Evolutionary conservation across 2,888 invertebrate genomes (phyloP), one percentile per base, ranked within the genome.

Genomic region (Rotaria socialis): DNA sequence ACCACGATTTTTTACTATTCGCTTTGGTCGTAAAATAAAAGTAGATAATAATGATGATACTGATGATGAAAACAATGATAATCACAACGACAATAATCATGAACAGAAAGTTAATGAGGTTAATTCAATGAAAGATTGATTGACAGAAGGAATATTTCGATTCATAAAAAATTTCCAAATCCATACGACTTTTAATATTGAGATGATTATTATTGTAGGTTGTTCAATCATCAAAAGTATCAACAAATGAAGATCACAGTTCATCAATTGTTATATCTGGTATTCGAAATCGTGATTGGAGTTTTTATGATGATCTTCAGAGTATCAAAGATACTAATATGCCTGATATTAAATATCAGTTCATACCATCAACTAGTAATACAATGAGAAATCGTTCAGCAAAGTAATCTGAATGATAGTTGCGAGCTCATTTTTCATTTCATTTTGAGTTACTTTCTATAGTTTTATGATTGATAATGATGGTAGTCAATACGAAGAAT

Each of bases 281-380:
- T 47, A 80, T 47, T 11, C 43, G 47, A 47, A 80, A 80, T 47
- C 47, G 47, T 47, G 80, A 80, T 80, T 80, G 80, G 80, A n/a
- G 47, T 80, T 35, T 67, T 35, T 0, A 35, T 27, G n/a, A 47
- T n/a, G 24, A 47, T 47, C 22, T 47, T 47, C 47, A 47, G 47
- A 22, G 8, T 47, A 4, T 14, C 4, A 47, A 43, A 14, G 80
- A 47, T 8, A 47, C 22, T 5, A n/a, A 47, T 47, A 24, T 47
- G 19, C 24, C 80, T n/a, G 8, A 47, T n/a, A 47, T 47, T 0
- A 80, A 47, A 80, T 80, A 80, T 80, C 80, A 47, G n/a, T 2
- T 47, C 3, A 24, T 80, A 24, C 80, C 80, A n/a, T 80, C 47
- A 7, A 47, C 47, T 2, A 80, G n/a, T n/a, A 80, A 80, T 47